These are phyloP conservation scores for Stigmatopora argus DNA, from an alignment of 2,113 vertebrate genomes.

Conservation along the genomic window DNA sequence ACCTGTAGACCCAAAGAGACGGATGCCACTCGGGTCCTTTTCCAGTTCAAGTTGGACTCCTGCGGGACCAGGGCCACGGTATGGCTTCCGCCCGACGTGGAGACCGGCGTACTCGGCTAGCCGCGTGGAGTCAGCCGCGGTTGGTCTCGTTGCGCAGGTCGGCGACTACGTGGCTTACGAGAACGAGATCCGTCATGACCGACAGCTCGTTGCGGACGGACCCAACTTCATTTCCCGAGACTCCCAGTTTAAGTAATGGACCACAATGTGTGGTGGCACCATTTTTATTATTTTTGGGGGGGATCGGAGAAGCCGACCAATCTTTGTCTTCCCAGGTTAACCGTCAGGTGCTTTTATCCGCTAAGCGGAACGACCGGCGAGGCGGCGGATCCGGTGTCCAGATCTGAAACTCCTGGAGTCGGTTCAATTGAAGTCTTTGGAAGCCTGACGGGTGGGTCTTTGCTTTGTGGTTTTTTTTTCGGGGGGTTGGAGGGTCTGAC, in stretches of 20 bases:
- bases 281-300: background rate
- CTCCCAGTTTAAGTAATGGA: slow-evolving; percentile 55
- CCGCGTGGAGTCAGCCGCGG: accelerated
- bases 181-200: slow-evolving; percentile 54
- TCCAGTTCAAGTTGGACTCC: slow-evolving; percentile 52
- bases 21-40: slow-evolving; percentile 45
- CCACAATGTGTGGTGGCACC: background rate
- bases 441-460: slow-evolving; percentile 21
- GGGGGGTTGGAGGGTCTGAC: no score
- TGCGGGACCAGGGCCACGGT: slow-evolving; percentile 63
- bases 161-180: slow-evolving; percentile 52
- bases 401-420: slow-evolving; percentile 25
- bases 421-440: slow-evolving; percentile 40
- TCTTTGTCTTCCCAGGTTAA: slow-evolving; percentile 38
- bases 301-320: background rate
- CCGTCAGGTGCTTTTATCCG: slow-evolving; percentile 56
- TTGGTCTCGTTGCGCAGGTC: slow-evolving; percentile 16
- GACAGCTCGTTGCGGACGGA: slow-evolving; percentile 34
- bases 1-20: slow-evolving; percentile 51
- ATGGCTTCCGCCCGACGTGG: background rate
- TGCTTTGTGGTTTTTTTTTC: accelerated
- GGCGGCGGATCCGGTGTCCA: slow-evolving; percentile 24
- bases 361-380: slow-evolving; percentile 35
- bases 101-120: background rate
- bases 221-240: slow-evolving; percentile 46